Evolutionary conservation across 2,113 vertebrate species (phyloP).

Genomic region (Cryptomyrus ogoouensis): DNA sequence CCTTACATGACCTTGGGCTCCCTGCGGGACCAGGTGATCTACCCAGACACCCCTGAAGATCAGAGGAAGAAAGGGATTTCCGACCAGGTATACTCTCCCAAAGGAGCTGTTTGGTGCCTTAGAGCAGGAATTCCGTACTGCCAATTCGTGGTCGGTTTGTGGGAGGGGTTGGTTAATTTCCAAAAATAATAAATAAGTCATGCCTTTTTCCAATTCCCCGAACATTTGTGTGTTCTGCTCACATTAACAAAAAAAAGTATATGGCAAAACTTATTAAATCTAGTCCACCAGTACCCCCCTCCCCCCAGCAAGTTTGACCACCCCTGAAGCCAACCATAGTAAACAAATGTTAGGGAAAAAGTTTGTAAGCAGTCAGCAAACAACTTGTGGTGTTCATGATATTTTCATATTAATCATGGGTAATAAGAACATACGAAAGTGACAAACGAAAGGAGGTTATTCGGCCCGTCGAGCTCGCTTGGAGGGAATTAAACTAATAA

Average conservation of each 20-base stretch:
- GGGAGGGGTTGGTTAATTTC: background rate
- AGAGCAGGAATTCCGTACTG: background rate
- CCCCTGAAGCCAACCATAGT: background rate
- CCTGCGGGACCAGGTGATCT: slow-evolving; percentile 93
- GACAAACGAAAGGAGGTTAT: too few relatives aligned
- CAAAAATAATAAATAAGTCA: background rate
- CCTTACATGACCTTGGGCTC: slow-evolving; percentile 97
- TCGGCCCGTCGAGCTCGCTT: too few relatives aligned
- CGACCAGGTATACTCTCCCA: slow-evolving; percentile 68
- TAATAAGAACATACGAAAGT: background rate
- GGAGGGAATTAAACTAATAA: too few relatives aligned
- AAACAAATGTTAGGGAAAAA: background rate
- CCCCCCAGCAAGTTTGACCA: background rate
- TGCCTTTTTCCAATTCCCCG: background rate
- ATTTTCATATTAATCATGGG: background rate
- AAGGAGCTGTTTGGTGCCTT: background rate
- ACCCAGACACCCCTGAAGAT: slow-evolving; percentile 85
- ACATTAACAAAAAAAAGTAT: background rate
- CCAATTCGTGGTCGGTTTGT: background rate
- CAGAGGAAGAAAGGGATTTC: slow-evolving; percentile 86
- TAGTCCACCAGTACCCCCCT: background rate
- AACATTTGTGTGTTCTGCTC: background rate
- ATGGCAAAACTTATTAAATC: background rate
- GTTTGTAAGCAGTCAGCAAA: background rate
- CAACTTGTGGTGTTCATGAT: background rate